A percentile compares a stretch with the other conserved stretches of the same genome.
Conservation (phyloP, 1,140 invertebrate species). For the Drosophila quadrilineata region DNA sequence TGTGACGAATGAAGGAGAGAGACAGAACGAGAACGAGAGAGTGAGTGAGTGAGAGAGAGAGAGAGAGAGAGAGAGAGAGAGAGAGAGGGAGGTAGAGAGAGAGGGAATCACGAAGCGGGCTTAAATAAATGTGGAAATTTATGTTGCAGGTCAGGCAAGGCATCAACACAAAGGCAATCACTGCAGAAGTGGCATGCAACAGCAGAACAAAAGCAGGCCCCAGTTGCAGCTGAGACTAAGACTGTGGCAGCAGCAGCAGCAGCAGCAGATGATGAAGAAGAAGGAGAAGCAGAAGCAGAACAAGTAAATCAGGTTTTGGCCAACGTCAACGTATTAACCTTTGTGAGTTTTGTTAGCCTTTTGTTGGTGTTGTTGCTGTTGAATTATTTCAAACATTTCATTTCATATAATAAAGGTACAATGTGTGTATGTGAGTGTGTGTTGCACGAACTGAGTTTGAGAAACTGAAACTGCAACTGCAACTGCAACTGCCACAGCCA, state of each 20-base stretch:
- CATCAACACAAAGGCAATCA: slow-evolving; percentile 40
- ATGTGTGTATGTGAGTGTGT: slow-evolving; percentile 6
- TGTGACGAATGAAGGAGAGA: neutral
- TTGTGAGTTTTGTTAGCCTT: slow-evolving; percentile 38
- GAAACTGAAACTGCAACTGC: slow-evolving; percentile 18
- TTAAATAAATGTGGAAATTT: slow-evolving; percentile 60
- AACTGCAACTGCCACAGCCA: slow-evolving; percentile 4
- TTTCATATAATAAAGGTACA: slow-evolving; percentile 43
- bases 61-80: neutral
- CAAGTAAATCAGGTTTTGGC: slow-evolving; percentile 75
- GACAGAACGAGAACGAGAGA: neutral
- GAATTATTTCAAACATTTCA: slow-evolving; percentile 74
- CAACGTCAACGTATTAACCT: slow-evolving; percentile 72
- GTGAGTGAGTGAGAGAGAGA: neutral
- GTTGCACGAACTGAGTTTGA: slow-evolving; percentile 5
- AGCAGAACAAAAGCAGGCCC: slow-evolving; percentile 3
- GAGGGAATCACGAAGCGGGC: slow-evolving; percentile 11
- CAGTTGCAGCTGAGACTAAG: slow-evolving; percentile 14
- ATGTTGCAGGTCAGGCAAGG: slow-evolving; percentile 55
- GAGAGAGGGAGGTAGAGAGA: neutral
- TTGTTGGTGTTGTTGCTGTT: slow-evolving; percentile 33
- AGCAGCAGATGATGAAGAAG: slow-evolving; percentile 32
- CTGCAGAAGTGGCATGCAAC: slow-evolving; percentile 28
- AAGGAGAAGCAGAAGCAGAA: slow-evolving; percentile 50
- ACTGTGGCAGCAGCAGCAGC: too few species aligned